phyloP scores from a whole-genome alignment of 2,113 vertebrate species.

The Zapus hudsonius region DNA sequence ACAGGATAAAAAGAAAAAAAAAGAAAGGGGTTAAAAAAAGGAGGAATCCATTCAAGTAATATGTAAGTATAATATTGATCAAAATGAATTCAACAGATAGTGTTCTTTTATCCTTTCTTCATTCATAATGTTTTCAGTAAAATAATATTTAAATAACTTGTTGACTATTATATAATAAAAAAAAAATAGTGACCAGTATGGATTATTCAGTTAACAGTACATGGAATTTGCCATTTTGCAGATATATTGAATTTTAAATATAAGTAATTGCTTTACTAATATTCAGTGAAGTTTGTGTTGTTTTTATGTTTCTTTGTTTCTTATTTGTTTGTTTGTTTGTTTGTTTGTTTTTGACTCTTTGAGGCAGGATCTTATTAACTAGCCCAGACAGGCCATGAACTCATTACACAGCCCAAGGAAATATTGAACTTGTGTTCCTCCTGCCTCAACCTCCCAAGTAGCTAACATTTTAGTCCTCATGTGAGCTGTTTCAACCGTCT shows the following conservation, averaged over 20 bases:
- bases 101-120: background rate
- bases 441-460: background rate
- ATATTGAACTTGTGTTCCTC: background rate
- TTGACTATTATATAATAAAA: background rate
- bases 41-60: background rate
- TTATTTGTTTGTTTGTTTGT: too few species aligned
- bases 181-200: background rate
- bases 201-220: background rate
- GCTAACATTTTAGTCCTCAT: background rate
- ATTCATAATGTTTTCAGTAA: background rate
- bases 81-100: background rate
- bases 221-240: background rate
- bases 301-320: background rate
- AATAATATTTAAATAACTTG: background rate
- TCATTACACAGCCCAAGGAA: background rate
- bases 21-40: slow-evolving; percentile 7
- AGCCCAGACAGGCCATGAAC: too few species aligned
- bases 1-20: slow-evolving; percentile 23
- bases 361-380: background rate
- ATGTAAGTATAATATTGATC: background rate
- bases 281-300: background rate
- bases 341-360: background rate
- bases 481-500: background rate
- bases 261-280: background rate
- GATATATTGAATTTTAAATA: background rate